Evolutionary conservation across 1,140 invertebrate genomes (phyloP), one percentile per base, ranked within the genome.

Genomic region (Apis florea): DNA sequence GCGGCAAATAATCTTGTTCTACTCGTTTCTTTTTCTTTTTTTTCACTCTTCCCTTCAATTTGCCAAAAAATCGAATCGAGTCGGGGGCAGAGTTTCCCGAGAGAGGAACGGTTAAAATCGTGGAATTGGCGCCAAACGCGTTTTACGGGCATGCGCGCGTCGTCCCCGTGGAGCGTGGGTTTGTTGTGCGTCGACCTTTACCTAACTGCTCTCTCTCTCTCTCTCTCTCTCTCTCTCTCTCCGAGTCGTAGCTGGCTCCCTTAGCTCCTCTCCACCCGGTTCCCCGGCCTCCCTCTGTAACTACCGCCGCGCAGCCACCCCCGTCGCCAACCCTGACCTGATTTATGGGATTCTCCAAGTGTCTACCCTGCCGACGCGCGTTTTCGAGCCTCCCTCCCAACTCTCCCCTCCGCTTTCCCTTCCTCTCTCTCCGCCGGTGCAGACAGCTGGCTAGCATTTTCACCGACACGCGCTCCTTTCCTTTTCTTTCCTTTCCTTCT

Each of bases 341-440:
- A 94, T 94, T 94, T 94, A 94, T 94, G 92, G 91, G 93, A 94
- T 92, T 93, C 92, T 93, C 88, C 90, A 93, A 93, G 88, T 91
- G 91, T 93, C 92, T 92, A 92, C 88, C 85, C 85, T 88, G 86
- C 83, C 88, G 79, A 84, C 85, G 88, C 89, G 89, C 89, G 89
- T 91, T 90, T 90, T 92, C 85, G 87, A 86, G 66, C 81, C 67
- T 26, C 68, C 59, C 73, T 54, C 61, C 69, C 67, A n/a, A 40
- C 73, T 66, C 75, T 49, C 69, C 47, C 54, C 26, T 58, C 63
- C 58, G 69, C 58, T 72, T 71, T 64, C 69, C 78, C 70, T 40
- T 51, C 68, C 70, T 24, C 40, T 72, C 58, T 70, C 64, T 21
- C 63, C 83, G 71, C 82, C 31, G 31, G 31, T 40, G 54, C 68